phyloP scores from a whole-genome alignment of 2,113 vertebrate species.

The Strix uralensis region DNA sequence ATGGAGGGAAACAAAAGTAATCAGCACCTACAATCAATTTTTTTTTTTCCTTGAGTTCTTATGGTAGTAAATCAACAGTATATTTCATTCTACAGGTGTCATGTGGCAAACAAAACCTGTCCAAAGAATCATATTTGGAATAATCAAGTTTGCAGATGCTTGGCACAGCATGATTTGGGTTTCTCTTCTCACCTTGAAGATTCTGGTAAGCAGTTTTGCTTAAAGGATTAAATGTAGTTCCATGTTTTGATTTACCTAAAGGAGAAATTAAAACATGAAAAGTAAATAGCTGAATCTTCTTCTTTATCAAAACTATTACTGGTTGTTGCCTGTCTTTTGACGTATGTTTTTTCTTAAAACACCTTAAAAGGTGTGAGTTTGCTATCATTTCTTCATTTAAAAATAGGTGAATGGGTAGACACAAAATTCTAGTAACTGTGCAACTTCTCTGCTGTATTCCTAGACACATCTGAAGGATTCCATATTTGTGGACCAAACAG shows the following conservation, averaged over 20 bases:
- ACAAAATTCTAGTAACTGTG: neutral
- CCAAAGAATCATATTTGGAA: constrained; percentile 87
- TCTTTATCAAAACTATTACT: neutral
- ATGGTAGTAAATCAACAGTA: neutral
- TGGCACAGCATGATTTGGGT: constrained; percentile 76
- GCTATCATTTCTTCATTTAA: neutral
- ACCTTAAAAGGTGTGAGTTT: neutral
- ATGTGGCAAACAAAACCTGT: constrained; percentile 87
- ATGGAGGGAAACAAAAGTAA: neutral
- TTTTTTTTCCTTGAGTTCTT: neutral
- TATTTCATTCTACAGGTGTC: constrained; percentile 79
- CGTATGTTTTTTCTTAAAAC: neutral
- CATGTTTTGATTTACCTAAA: neutral
- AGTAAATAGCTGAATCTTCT: neutral
- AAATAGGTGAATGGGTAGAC: neutral
- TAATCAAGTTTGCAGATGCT: constrained; percentile 85
- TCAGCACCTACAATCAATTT: neutral
- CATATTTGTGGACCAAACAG: constrained; percentile 86
- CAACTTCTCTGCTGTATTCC: neutral
- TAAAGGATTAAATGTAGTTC: neutral
- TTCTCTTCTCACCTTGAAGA: constrained; percentile 74
- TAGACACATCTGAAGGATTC: constrained; percentile 75
- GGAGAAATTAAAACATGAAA: neutral
- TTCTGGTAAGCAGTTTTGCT: constrained; percentile 75
- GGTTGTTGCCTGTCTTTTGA: neutral